A percentile compares a stretch with the other conserved stretches of the same genome.
phyloP scores from a whole-genome alignment of 2,113 vertebrate species.

The Brachyhypopomus occidentalis region DNA sequence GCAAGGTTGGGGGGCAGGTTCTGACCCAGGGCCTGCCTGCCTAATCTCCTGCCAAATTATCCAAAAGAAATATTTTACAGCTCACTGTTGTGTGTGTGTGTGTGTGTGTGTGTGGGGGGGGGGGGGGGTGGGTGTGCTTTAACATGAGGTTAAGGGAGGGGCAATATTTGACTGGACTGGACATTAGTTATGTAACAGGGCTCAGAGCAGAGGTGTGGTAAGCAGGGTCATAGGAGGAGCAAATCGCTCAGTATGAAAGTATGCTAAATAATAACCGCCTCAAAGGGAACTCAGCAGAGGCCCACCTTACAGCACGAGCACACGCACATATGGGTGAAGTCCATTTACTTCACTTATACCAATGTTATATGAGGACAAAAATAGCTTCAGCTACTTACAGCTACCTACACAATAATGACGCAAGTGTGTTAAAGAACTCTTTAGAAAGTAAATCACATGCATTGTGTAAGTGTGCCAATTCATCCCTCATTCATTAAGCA shows the following conservation, averaged over 20 bases:
- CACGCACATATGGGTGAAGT: conserved; percentile 14
- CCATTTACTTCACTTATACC: conserved; percentile 1
- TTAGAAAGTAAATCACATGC: conserved; percentile 48
- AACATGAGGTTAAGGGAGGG: conserved; percentile 37
- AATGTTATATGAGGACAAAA: conserved; percentile 27
- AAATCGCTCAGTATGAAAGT: conserved; percentile 22
- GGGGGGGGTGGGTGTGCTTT: neutral
- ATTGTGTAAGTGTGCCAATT: conserved; percentile 39
- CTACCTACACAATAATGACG: conserved; percentile 36
- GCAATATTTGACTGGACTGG: conserved; percentile 30
- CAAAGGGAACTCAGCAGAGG: conserved; percentile 34
- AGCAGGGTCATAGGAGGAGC: conserved; percentile 39
- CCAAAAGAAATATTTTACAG: conserved; percentile 49
- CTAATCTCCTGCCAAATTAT: conserved; percentile 51
- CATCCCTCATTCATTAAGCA: neutral
- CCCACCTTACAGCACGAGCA: conserved; percentile 17
- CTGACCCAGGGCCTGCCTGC: conserved; percentile 51
- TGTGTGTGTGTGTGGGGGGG: conserved; percentile 14
- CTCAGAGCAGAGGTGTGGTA: conserved; percentile 41
- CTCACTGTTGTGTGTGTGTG: conserved; percentile 27
- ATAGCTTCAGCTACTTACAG: neutral
- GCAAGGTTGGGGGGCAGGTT: conserved; percentile 35
- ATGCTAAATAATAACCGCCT: conserved; percentile 40
- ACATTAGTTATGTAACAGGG: conserved; percentile 52
- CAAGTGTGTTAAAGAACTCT: conserved; percentile 34